Base-by-base conservation (phyloP, 2,888 invertebrate genomes). In the Campoletis raptor region DNA sequence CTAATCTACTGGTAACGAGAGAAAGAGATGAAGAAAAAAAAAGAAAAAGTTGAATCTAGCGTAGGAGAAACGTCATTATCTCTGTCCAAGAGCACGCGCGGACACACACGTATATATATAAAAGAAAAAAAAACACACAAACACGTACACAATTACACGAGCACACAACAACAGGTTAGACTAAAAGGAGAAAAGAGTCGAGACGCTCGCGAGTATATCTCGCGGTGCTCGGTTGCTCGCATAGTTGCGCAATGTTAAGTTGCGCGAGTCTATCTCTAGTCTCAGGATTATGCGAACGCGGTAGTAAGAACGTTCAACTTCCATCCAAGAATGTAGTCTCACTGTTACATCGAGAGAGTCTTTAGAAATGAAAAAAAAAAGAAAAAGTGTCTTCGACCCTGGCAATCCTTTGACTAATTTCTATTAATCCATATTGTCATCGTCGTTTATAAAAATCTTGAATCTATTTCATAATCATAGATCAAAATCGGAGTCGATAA, bases 211-310 rank as follows among this genome's bases (percentile, higher is more conserved):
- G 67, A 37, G 36, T 15, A 52, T 36, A 72, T 37, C 72, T 72
- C 72, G 36, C 37, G 36, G 73, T 30, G 52, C 12, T 74, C 52
- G 72, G n/a, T 48, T 30, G 48, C 74, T 57, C 69, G 66, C 52
- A 40, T 24, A 78, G 83, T 88, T 88, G 87, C 84, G 87, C 87
- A 88, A 88, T 69, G 72, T 45, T 57, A 76, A 70, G 82, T 87
- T 87, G 82, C 87, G 83, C 83, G 78, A 69, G 66, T 42, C 40
- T 54, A 37, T 80, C 76, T 57, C 76, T 37, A 42, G 67, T 67
- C 81, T 69, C 86, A 69, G 74, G 82, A 88, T 87, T 87, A 88
- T 88, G 88, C 88, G 87, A 88, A 85, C 79, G 80, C 88, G 87
- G 85, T 85, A 87, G 85, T 83, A 79, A 76, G 83, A 78, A 81